These are phyloP conservation scores for Troglohyphantes excavatus DNA, from an alignment of 2,888 invertebrate species.

Conservation along the genomic window DNA sequence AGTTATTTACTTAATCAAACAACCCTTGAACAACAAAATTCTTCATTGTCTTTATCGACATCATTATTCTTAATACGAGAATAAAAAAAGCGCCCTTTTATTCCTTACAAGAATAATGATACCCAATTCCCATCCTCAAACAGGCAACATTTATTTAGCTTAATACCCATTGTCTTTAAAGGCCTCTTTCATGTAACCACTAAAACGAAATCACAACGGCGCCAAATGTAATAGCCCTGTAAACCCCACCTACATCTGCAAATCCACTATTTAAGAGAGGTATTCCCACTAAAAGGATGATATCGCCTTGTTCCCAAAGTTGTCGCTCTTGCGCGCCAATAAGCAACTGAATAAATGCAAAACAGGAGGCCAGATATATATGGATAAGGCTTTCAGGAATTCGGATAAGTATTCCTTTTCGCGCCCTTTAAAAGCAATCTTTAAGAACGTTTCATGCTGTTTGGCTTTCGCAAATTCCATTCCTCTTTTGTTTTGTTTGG, in stretches of 20 bases:
- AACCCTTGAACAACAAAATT: too few species aligned
- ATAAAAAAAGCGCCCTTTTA: slow-evolving; percentile 10
- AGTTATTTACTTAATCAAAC: too few species aligned
- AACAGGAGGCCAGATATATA: slow-evolving; percentile 57
- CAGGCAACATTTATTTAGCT: slow-evolving; percentile 31
- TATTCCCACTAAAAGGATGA: slow-evolving; percentile 15
- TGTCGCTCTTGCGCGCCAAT: slow-evolving; percentile 49
- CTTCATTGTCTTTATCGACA: too few species aligned
- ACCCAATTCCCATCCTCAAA: background rate
- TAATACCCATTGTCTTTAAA: slow-evolving; percentile 28
- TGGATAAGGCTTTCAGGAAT: slow-evolving; percentile 69
- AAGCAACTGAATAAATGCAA: slow-evolving; percentile 67
- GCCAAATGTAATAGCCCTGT: slow-evolving; percentile 55
- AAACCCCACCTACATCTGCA: slow-evolving; percentile 60
- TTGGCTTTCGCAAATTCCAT: slow-evolving; percentile 71
- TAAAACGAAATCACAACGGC: slow-evolving; percentile 25
- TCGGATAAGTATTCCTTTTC: slow-evolving; percentile 75
- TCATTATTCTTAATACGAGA: slow-evolving; percentile 16
- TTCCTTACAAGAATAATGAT: background rate
- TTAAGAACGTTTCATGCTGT: slow-evolving; percentile 76
- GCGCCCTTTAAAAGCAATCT: slow-evolving; percentile 75
- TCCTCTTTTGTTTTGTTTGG: slow-evolving; percentile 41
- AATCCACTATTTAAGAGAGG: slow-evolving; percentile 16
- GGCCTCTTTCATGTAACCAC: background rate
- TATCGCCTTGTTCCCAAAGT: slow-evolving; percentile 42